Conservation (phyloP, 35 echinoderm and acorn worm species). For the Ophiothrix spiculata region DNA sequence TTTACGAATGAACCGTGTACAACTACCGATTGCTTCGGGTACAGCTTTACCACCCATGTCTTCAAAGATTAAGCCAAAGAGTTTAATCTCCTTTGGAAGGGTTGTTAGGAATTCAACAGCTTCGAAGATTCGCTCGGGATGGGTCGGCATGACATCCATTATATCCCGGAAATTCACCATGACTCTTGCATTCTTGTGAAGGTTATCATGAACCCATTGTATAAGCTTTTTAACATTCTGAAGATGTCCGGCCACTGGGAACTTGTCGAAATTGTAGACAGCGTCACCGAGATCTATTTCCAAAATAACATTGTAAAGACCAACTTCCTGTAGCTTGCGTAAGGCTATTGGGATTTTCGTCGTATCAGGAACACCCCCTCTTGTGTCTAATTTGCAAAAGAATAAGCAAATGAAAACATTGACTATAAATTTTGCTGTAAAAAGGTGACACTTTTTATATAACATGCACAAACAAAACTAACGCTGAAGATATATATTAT, state of each 20-base stretch:
- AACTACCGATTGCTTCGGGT: constrained; percentile 38
- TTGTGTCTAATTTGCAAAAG: neutral
- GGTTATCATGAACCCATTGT: constrained; percentile 31
- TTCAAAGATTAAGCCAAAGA: constrained; percentile 37
- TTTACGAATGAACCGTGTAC: constrained; percentile 28
- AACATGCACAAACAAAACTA: no score
- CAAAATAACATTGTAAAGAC: constrained; percentile 33
- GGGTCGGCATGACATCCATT: constrained; percentile 28
- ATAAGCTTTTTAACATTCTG: constrained; percentile 23
- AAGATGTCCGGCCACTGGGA: neutral
- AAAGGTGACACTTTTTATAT: no score
- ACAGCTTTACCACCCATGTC: constrained; percentile 26
- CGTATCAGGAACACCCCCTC: constrained; percentile 2
- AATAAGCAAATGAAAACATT: neutral
- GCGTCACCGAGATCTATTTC: constrained; percentile 34
- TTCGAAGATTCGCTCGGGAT: constrained; percentile 41
- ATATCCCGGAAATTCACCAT: constrained; percentile 53
- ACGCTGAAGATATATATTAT: no score
- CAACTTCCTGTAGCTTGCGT: constrained; percentile 4
- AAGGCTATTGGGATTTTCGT: constrained; percentile 17
- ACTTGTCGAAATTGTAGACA: constrained; percentile 44
- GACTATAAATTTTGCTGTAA: no score
- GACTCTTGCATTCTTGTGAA: constrained; percentile 11
- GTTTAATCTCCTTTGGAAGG: neutral
- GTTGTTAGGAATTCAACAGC: constrained; percentile 30